Evolutionary conservation across 2,888 invertebrate genomes (phyloP), one percentile per base, ranked within the genome.

Genomic region (Andricus quercusramuli): DNA sequence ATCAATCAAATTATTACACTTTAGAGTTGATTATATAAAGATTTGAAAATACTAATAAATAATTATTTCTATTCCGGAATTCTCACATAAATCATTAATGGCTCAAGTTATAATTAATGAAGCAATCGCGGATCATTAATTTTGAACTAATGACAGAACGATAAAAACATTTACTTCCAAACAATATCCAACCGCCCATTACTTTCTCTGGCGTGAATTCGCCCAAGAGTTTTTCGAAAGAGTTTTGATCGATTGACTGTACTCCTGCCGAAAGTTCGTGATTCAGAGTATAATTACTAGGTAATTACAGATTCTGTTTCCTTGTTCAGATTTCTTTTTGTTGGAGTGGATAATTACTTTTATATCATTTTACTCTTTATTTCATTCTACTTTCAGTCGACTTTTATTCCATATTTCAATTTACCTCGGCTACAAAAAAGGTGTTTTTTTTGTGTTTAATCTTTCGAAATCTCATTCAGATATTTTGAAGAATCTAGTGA

Each of bases 141-240:
- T 74, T 32, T 11, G 9, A 37, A 56, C 74, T 59, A 74, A 74
- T 74, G 74, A 74, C 56, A 74, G 74, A 70, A 13, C 51, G 74
- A 74, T 56, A 56, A 74, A 74, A 74, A 74, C 56, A 74, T 74
- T 74, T 56, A 74, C 74, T 74, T 74, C 37, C 56, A 74, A 74
- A 74, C 74, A 74, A 74, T 74, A 74, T 74, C 32, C 29, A 25
- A 62, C 3, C 51, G 56, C 32, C 37, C 56, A 74, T 74, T 56
- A 74, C 74, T 74, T 74, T 74, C 74, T 74, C 56, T 11, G 32
- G n/a, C 74, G 29, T n/a, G 51, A 51, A 70, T 51, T 41, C 41
- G 25, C 25, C 3, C 20, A 47, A 11, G 56, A 74, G 51, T 51
- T 74, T 74, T 74, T 74, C 56, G 32, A 74, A 74, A 74, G 74